These are phyloP conservation scores for Pseudococcus jackbeardsleyi DNA, from an alignment of 2,888 invertebrate species.

Conservation along the genomic window DNA sequence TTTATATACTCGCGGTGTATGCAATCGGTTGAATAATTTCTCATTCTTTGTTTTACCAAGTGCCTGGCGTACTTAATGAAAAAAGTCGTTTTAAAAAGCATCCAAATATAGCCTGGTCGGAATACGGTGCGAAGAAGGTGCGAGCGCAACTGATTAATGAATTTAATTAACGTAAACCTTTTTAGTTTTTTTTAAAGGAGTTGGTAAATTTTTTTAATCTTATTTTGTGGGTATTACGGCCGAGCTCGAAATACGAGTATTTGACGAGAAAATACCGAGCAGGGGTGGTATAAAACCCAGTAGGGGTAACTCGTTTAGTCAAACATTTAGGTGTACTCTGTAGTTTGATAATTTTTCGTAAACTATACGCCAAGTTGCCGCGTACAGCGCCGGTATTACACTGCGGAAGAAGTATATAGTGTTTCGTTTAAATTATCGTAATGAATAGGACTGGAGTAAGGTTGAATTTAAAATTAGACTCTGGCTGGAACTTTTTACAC, in stretches of 20 bases:
- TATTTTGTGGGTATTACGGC: conserved; percentile 24
- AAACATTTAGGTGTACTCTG: background rate
- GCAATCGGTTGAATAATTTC: conserved; percentile 7
- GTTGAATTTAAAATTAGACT: conserved; percentile 43
- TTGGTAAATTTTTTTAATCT: conserved; percentile 23
- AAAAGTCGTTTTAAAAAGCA: conserved; percentile 15
- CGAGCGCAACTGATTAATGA: conserved; percentile 29
- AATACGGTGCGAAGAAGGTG: background rate
- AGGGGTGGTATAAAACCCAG: background rate
- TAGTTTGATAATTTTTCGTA: conserved; percentile 40
- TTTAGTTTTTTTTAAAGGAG: background rate
- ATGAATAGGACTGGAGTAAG: conserved; percentile 18
- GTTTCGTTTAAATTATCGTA: conserved; percentile 45
- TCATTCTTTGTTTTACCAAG: background rate
- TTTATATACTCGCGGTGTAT: background rate
- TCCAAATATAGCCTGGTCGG: background rate
- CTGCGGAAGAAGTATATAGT: background rate
- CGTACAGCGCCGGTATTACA: background rate
- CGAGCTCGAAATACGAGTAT: background rate
- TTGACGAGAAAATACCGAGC: background rate
- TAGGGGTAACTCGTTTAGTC: conserved; percentile 15
- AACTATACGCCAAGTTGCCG: background rate
- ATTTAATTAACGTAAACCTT: conserved; percentile 52
- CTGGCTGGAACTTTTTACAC: background rate
- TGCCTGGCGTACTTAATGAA: background rate